A percentile compares a stretch with the other conserved stretches of the same genome.
Evolutionary conservation across 2,113 vertebrate species (phyloP).

Genomic region (Peromyscus leucopus): DNA sequence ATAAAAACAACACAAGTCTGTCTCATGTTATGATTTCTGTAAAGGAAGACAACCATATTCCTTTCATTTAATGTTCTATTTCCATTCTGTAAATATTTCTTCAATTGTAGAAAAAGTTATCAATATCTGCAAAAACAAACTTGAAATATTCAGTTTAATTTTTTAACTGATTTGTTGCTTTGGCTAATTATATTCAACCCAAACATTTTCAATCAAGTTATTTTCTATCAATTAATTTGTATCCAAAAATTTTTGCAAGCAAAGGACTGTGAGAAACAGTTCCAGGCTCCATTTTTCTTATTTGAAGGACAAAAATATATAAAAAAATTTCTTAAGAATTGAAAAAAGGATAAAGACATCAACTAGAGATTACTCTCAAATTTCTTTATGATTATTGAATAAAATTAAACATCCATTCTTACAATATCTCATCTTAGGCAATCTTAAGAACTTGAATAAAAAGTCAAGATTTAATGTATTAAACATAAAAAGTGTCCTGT

Average conservation of each 20-base stretch:
- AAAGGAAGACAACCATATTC: not conserved
- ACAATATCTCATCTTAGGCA: slow-evolving; percentile 20
- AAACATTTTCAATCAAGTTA: slow-evolving; percentile 64
- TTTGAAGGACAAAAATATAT: slow-evolving; percentile 43
- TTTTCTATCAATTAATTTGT: slow-evolving; percentile 49
- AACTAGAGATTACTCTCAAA: slow-evolving; percentile 22
- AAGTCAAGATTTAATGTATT: slow-evolving; percentile 45
- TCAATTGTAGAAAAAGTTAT: slow-evolving; percentile 26
- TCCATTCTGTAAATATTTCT: slow-evolving; percentile 17
- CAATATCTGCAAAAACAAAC: slow-evolving; percentile 23
- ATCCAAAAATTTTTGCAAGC: slow-evolving; percentile 20
- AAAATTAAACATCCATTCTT: slow-evolving; percentile 14
- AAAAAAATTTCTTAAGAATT: slow-evolving; percentile 49
- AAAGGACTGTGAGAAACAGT: slow-evolving; percentile 20
- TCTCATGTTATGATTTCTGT: not conserved
- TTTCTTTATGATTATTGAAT: slow-evolving; percentile 19
- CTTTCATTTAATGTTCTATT: slow-evolving; percentile 35
- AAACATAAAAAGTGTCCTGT: slow-evolving; percentile 8
- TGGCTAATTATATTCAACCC: slow-evolving; percentile 15
- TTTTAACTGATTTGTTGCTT: slow-evolving; percentile 63
- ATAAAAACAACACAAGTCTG: not conserved
- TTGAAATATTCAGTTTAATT: slow-evolving; percentile 34
- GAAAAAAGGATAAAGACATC: slow-evolving; percentile 48
- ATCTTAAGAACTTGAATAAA: slow-evolving; percentile 24
- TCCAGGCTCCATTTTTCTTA: slow-evolving; percentile 2